phyloP scores from a whole-genome alignment of 2,797 vertebrate genomes.

The Eleutherodactylus coqui region DNA sequence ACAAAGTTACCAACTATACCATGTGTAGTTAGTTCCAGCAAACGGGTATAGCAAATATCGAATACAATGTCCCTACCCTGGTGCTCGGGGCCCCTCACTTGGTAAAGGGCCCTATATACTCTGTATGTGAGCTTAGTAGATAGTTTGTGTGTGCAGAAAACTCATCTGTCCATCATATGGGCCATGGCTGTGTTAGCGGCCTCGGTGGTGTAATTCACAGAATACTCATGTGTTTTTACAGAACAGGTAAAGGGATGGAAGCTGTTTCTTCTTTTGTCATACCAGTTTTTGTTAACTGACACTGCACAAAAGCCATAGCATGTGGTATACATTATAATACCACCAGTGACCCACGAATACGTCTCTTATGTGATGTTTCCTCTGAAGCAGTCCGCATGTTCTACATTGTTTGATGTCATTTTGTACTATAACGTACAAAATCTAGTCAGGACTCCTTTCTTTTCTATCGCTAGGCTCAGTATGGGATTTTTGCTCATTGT shows the following conservation, averaged over 20 bases:
- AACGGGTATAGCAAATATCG: no score
- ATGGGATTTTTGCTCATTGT: background rate
- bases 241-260: background rate
- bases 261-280: background rate
- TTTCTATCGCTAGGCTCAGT: background rate
- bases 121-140: background rate
- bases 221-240: background rate
- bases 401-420: background rate
- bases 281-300: background rate
- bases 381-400: background rate
- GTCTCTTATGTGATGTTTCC: background rate
- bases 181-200: background rate
- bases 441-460: background rate
- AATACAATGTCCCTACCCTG: no score
- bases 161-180: background rate
- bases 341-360: background rate
- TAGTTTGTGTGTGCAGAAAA: background rate
- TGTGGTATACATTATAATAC: slow-evolving; percentile 1
- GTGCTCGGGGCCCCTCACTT: no score
- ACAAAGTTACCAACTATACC: no score
- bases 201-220: background rate
- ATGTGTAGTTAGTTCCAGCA: no score
- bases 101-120: no score
- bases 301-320: background rate
- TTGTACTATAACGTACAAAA: background rate